These are phyloP conservation scores for Malurus alboscapulatus DNA, from an alignment of 2,113 vertebrate genomes.

Conservation along the genomic window DNA sequence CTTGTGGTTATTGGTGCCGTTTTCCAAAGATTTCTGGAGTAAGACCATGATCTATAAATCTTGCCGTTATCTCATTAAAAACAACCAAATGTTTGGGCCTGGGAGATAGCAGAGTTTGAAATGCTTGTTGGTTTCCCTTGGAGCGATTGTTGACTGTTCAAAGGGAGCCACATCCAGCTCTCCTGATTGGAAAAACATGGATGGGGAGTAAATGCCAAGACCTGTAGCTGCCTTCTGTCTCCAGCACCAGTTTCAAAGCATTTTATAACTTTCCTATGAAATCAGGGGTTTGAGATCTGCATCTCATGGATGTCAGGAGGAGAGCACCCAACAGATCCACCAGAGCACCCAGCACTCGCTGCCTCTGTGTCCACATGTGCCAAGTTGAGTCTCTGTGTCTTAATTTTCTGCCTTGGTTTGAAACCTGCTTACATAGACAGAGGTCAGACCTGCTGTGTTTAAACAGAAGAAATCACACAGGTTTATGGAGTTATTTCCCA, in stretches of 20 bases:
- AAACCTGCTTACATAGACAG: neutral
- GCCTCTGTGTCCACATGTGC: rapidly evolving
- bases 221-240: neutral
- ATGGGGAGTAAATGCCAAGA: slow-evolving; percentile 19
- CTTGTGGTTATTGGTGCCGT: neutral
- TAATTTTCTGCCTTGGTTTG: neutral
- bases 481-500: neutral
- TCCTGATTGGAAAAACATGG: slow-evolving; percentile 46
- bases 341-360: rapidly evolving
- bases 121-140: neutral
- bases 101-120: slow-evolving; percentile 10
- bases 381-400: neutral
- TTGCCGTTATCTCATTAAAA: neutral
- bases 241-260: neutral
- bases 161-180: slow-evolving; percentile 20
- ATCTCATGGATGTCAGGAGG: neutral
- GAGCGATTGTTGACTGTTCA: slow-evolving; percentile 18
- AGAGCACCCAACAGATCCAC: neutral
- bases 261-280: neutral
- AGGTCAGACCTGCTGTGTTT: neutral
- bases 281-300: neutral
- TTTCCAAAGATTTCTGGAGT: slow-evolving; percentile 15
- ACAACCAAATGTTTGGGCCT: slow-evolving; percentile 27
- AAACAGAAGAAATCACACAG: neutral
- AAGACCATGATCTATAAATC: slow-evolving; percentile 12